phyloP scores from a whole-genome alignment of 2,888 invertebrate genomes.

The Rhagonycha fulva region DNA sequence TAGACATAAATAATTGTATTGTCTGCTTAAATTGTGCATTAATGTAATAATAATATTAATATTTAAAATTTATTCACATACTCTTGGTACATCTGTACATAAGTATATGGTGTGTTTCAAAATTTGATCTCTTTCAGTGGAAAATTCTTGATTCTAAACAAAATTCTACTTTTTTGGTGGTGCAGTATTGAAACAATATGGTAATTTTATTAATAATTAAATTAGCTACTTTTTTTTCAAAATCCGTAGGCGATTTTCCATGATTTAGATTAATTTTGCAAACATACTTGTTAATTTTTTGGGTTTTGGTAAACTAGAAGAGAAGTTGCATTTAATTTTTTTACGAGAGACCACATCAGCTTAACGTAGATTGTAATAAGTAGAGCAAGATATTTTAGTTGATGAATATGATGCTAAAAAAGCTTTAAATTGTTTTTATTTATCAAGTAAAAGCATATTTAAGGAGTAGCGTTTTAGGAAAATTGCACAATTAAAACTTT shows the following conservation, averaged over 20 bases:
- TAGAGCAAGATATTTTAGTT: neutral
- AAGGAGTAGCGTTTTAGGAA: slow-evolving; percentile 7
- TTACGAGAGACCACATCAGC: neutral
- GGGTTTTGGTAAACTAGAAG: neutral
- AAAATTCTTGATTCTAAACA: neutral
- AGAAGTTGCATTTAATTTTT: neutral
- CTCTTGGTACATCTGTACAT: neutral
- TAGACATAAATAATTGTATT: slow-evolving; percentile 33
- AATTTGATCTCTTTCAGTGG: neutral
- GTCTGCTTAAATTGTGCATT: slow-evolving; percentile 38
- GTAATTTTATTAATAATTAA: neutral
- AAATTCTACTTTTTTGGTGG: neutral
- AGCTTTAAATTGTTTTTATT: neutral
- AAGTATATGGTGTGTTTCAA: neutral
- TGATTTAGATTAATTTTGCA: neutral
- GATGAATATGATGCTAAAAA: neutral
- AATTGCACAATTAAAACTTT: slow-evolving; percentile 3
- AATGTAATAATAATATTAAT: slow-evolving; percentile 25
- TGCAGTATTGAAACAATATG: neutral
- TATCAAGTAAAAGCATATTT: slow-evolving; percentile 9
- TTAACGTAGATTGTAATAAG: neutral
- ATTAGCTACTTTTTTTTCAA: neutral
- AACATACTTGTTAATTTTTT: neutral
- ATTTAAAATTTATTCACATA: neutral
- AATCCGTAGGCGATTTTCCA: neutral